phyloP scores from a whole-genome alignment of 1,140 invertebrate genomes.

The Pseudomyrmex pallidus region DNA sequence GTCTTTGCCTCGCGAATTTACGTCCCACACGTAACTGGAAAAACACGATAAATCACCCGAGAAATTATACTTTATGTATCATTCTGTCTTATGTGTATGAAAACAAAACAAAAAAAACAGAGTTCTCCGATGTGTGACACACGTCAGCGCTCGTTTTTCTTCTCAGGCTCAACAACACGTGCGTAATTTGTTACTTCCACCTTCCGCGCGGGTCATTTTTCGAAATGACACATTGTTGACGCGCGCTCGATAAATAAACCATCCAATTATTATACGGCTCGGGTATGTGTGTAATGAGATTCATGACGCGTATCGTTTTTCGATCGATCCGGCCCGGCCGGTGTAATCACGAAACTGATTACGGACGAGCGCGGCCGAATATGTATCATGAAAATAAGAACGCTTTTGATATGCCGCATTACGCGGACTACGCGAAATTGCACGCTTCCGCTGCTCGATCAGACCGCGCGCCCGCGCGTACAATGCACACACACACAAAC shows the following conservation, averaged over 20 bases:
- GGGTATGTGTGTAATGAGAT: slow-evolving; percentile 35
- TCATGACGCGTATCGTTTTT: slow-evolving; percentile 43
- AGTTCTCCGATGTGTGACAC: background rate
- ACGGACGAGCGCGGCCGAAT: slow-evolving; percentile 11
- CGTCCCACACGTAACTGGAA: background rate
- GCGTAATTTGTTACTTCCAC: background rate
- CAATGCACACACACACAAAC: background rate
- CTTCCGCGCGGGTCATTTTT: background rate
- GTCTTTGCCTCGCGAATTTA: background rate
- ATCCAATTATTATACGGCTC: slow-evolving; percentile 13
- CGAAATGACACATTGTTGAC: slow-evolving; percentile 5
- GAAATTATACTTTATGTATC: too few relatives aligned
- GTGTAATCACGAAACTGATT: slow-evolving; percentile 47
- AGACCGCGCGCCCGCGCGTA: slow-evolving; percentile 9
- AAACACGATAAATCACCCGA: background rate
- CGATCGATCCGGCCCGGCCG: slow-evolving; percentile 8
- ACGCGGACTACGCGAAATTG: slow-evolving; percentile 20
- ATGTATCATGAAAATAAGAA: slow-evolving; percentile 50
- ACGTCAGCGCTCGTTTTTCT: background rate
- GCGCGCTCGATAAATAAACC: slow-evolving; percentile 41
- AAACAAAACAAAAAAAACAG: too few relatives aligned
- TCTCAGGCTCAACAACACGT: background rate
- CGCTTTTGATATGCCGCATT: slow-evolving; percentile 33
- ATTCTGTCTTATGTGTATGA: too few relatives aligned
- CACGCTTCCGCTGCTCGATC: slow-evolving; percentile 13